Percentiles rank a stretch among this genome's conserved stretches.
These are phyloP conservation scores for Dicrostonyx torquatus DNA, from an alignment of 2,797 vertebrate species.

Conservation along the genomic window DNA sequence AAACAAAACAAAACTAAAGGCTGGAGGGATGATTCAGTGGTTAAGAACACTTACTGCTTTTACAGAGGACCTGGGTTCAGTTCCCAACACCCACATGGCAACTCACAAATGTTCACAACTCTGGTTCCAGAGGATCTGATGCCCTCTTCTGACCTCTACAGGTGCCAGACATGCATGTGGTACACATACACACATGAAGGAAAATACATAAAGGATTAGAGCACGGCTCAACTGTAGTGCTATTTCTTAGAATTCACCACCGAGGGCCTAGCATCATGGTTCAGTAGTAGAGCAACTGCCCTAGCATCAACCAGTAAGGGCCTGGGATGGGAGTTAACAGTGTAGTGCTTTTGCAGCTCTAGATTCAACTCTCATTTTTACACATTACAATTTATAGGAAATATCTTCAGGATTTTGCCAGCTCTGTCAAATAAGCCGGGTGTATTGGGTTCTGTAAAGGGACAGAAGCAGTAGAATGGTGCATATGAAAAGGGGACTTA, in stretches of 20 bases:
- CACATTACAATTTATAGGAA: slow-evolving; percentile 48
- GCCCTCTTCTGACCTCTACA: background rate
- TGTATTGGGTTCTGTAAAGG: background rate
- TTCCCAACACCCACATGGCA: background rate
- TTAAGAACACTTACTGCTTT: background rate
- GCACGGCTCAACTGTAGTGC: background rate
- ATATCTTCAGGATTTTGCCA: slow-evolving; percentile 81
- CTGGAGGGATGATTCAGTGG: background rate
- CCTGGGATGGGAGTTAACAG: background rate
- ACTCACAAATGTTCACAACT: background rate
- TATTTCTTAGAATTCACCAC: background rate
- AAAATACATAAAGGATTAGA: background rate
- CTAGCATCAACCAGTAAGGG: background rate
- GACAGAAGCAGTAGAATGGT: background rate
- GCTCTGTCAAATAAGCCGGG: slow-evolving; percentile 74
- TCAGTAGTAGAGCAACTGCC: background rate
- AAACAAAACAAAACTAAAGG: background rate
- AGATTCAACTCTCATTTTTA: background rate
- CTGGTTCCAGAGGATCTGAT: background rate
- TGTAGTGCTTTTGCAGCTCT: too few species aligned
- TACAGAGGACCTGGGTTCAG: background rate
- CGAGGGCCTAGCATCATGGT: background rate
- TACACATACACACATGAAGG: background rate
- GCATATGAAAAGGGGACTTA: background rate
- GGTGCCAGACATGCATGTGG: background rate